These are phyloP conservation scores for Rattus norvegicus DNA, from an alignment of 2,113 vertebrate genomes.

Conservation along the genomic window GRCr8 NC_086028.1:31655501-31656000, in stretches of 20 bases:
- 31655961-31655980: not conserved
- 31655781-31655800: not conserved
- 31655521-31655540: no score
- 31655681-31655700: not conserved
- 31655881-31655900: not conserved
- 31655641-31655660: not conserved
- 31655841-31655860: not conserved
- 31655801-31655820: not conserved
- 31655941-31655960: rapidly evolving
- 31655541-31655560: no score
- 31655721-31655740: no score
- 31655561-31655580: not conserved
- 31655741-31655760: not conserved
- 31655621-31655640: not conserved
- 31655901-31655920: not conserved
- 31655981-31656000: not conserved
- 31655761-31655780: not conserved
- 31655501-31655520: no score
- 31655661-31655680: not conserved
- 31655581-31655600: not conserved
- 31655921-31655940: not conserved
- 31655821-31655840: no score
- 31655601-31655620: not conserved
- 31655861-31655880: not conserved
- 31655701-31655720: not conserved